Conservation (phyloP, 2,113 vertebrate species). For the Otolemur garnettii region DNA sequence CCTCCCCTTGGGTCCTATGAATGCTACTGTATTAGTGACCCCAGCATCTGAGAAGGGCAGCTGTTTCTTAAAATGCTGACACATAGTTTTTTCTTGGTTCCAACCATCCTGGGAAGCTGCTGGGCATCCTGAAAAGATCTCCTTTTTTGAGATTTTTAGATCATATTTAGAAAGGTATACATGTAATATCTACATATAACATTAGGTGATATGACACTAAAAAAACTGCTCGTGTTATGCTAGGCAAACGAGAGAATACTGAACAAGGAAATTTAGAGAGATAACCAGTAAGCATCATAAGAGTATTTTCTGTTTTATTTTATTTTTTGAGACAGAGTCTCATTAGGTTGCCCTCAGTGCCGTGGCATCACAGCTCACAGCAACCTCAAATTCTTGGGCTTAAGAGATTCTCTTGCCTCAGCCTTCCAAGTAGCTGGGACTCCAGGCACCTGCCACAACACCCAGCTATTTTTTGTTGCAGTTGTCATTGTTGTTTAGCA, state of each 20-base stretch:
- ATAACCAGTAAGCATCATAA: not conserved
- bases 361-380: too few species aligned
- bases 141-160: slow-evolving; percentile 72
- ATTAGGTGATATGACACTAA: not conserved
- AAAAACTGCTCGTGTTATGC: not conserved
- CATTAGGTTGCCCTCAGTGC: too few species aligned
- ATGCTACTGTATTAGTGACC: slow-evolving; percentile 17
- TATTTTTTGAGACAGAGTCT: too few species aligned
- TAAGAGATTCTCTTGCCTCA: too few species aligned
- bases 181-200: slow-evolving; percentile 73
- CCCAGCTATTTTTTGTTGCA: too few species aligned
- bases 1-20: slow-evolving; percentile 26
- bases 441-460: too few species aligned
- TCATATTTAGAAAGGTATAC: slow-evolving; percentile 73
- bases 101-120: slow-evolving; percentile 38
- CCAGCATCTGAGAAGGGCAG: slow-evolving; percentile 43
- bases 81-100: slow-evolving; percentile 53
- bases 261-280: not conserved
- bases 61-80: slow-evolving; percentile 17
- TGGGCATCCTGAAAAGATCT: slow-evolving; percentile 58
- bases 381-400: too few species aligned
- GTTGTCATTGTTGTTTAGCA: too few species aligned
- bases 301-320: too few species aligned
- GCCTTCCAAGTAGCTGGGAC: too few species aligned
- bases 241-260: not conserved